Conservation (phyloP, 2,113 vertebrate genomes). For the Nycticorax nycticorax region DNA sequence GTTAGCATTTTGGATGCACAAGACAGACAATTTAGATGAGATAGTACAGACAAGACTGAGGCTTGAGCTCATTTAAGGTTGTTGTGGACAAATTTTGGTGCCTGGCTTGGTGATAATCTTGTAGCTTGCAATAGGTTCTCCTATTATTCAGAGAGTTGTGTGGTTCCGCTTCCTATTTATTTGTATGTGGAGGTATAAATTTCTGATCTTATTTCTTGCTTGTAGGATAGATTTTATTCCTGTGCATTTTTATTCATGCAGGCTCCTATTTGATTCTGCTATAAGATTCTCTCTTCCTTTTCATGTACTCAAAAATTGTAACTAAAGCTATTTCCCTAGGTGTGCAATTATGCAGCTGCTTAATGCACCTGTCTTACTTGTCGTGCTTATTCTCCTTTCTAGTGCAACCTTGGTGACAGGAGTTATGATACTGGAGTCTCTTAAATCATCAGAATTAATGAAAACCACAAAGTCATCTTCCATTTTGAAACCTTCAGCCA, state of each 20-base stretch:
- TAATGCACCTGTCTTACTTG: not conserved
- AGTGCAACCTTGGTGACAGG: not conserved
- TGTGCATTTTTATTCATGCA: not conserved
- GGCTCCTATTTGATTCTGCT: not conserved
- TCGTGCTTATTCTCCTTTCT: conserved; percentile 1
- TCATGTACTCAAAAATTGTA: not conserved
- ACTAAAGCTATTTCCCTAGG: not conserved
- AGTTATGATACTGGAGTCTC: not conserved
- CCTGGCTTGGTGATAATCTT: not conserved
- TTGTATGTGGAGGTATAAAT: not conserved
- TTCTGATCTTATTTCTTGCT: not conserved
- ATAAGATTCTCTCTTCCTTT: not conserved
- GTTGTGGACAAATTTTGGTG: not conserved
- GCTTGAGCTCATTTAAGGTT: not conserved
- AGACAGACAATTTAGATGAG: not conserved
- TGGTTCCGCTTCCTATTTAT: not conserved
- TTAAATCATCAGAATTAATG: conserved; percentile 3
- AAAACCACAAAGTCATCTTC: not conserved
- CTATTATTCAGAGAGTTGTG: not conserved
- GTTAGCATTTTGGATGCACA: not conserved
- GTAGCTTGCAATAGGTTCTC: not conserved
- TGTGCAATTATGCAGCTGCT: conserved; percentile 24
- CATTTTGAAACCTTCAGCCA: not conserved
- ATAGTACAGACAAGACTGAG: not conserved
- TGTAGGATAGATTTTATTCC: not conserved